phyloP scores from a whole-genome alignment of 2,797 vertebrate species.

The Morus bassanus region DNA sequence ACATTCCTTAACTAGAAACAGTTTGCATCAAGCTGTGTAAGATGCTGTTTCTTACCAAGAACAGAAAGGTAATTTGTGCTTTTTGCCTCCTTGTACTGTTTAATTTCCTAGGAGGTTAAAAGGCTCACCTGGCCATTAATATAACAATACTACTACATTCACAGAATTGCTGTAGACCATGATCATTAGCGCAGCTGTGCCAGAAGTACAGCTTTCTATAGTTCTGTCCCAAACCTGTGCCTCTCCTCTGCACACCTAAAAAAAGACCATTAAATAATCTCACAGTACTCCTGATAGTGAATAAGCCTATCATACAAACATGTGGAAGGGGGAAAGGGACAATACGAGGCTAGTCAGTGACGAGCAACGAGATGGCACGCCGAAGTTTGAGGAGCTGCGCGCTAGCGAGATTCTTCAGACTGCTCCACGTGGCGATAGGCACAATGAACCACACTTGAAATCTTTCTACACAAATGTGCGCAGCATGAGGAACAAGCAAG shows the following conservation, averaged over 20 bases:
- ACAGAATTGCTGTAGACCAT: not conserved
- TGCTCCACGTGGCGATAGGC: too few species aligned
- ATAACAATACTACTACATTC: not conserved
- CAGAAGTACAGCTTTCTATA: not conserved
- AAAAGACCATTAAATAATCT: not conserved
- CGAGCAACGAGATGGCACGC: too few species aligned
- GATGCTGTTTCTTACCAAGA: constrained; percentile 14
- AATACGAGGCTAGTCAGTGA: too few species aligned
- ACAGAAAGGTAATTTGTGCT: not conserved
- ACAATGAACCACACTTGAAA: too few species aligned
- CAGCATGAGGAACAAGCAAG: too few species aligned
- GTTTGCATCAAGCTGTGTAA: constrained; percentile 56
- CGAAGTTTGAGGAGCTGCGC: too few species aligned
- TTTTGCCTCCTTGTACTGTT: not conserved
- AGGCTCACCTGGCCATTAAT: constrained; percentile 20
- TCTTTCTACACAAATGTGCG: too few species aligned
- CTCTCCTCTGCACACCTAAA: not conserved
- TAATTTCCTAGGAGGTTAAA: constrained; percentile 39
- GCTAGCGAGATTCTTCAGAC: too few species aligned
- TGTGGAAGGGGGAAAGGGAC: too few species aligned
- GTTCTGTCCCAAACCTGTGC: not conserved
- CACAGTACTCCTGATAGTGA: not conserved
- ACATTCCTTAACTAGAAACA: constrained; percentile 51
- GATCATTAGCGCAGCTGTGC: not conserved
- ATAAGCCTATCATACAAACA: not conserved